Evolutionary conservation across 2,113 vertebrate genomes (phyloP).

Genomic region (Mandrillus leucophaeus): DNA sequence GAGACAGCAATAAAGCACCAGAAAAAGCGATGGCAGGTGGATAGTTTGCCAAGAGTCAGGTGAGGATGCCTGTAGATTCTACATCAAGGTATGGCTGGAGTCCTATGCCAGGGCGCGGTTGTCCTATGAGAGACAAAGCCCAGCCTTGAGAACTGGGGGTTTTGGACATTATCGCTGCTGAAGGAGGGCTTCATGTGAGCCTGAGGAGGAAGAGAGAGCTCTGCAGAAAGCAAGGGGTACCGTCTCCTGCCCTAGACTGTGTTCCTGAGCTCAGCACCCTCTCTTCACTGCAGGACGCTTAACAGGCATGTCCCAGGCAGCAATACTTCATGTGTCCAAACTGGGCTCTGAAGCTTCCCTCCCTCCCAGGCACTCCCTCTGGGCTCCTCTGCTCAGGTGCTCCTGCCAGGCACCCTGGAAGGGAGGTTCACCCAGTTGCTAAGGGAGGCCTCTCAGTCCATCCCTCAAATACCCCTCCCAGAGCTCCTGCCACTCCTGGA

Average conservation of each 20-base stretch:
- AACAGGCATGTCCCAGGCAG: neutral
- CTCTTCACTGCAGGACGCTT: rapidly evolving
- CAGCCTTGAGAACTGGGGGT: rapidly evolving
- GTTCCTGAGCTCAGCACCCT: neutral
- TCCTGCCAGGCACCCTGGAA: neutral
- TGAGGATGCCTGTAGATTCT: rapidly evolving
- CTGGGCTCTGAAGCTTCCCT: neutral
- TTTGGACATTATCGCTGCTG: neutral
- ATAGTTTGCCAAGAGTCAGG: neutral
- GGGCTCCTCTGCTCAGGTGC: neutral
- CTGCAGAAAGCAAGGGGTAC: neutral
- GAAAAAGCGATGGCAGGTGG: neutral
- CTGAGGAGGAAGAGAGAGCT: neutral
- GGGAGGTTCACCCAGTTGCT: neutral
- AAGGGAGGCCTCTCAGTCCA: rapidly evolving
- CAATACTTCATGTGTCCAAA: rapidly evolving
- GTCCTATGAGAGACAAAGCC: no score
- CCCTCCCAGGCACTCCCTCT: neutral
- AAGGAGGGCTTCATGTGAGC: neutral
- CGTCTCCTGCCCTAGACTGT: neutral
- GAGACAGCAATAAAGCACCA: no score
- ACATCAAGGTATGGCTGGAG: neutral
- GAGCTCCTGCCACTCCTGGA: neutral
- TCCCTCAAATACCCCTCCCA: no score
- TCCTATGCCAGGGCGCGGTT: rapidly evolving